phyloP scores from a whole-genome alignment of 1,140 invertebrate genomes.

The Hylaeus volcanicus region DNA sequence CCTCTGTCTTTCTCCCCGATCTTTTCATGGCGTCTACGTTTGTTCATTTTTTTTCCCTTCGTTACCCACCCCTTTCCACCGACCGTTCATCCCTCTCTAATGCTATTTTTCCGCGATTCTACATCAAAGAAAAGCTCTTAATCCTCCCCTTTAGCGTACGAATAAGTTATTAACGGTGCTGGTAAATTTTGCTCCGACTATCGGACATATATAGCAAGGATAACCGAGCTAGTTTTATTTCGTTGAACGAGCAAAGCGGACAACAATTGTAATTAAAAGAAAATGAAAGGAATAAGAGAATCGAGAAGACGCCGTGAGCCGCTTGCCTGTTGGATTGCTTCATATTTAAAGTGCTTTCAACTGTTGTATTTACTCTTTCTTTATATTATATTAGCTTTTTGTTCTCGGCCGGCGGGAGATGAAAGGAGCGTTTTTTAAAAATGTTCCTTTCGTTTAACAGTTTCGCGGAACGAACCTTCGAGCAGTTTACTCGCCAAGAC shows the following conservation, averaged over 20 bases:
- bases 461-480: neutral
- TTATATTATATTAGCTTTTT: neutral
- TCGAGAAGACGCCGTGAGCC: too few relatives aligned
- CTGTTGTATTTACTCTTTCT: neutral
- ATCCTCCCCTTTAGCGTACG: constrained; percentile 2
- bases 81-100: neutral
- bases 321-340: neutral
- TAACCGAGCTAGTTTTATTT: constrained; percentile 4
- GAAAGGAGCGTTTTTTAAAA: neutral
- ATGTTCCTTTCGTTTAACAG: neutral
- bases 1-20: neutral
- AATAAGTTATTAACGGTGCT: constrained; percentile 20
- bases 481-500: neutral
- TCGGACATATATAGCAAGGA: neutral
- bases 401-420: too few relatives aligned
- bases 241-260: neutral
- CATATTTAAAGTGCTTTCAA: neutral
- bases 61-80: neutral
- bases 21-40: neutral
- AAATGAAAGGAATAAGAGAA: neutral
- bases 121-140: neutral
- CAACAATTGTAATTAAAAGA: constrained; percentile 13
- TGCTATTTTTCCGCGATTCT: neutral
- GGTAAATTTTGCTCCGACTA: neutral
- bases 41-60: neutral